phyloP scores from a whole-genome alignment of 2,113 vertebrate genomes.

The Hypomesus transpacificus region DNA sequence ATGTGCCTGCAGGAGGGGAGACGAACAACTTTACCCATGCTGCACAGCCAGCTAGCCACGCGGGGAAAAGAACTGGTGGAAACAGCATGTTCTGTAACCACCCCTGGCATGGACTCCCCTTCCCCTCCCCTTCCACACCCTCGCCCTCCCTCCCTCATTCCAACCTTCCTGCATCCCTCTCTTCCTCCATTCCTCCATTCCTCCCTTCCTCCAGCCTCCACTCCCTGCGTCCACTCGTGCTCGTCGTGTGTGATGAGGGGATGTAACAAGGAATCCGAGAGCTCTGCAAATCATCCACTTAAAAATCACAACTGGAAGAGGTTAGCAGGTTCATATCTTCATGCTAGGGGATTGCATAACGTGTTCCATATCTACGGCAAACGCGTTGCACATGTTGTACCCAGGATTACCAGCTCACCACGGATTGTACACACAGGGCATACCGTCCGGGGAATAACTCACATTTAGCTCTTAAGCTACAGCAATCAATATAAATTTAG shows the following conservation, averaged over 20 bases:
- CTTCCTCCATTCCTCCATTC: not conserved
- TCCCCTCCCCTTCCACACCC: no score
- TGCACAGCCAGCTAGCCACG: slow-evolving; percentile 10
- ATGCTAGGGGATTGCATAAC: slow-evolving; percentile 23
- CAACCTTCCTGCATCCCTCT: not conserved
- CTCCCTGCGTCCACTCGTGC: not conserved
- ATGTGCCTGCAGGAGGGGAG: slow-evolving; percentile 44
- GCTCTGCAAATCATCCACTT: slow-evolving; percentile 28
- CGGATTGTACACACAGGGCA: slow-evolving; percentile 43
- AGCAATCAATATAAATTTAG: slow-evolving; percentile 77
- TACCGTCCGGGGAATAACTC: slow-evolving; percentile 61
- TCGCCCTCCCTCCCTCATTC: not conserved
- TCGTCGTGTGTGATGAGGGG: slow-evolving; percentile 10
- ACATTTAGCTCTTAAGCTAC: slow-evolving; percentile 69
- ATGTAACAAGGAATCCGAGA: slow-evolving; percentile 8
- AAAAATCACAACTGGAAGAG: slow-evolving; percentile 14
- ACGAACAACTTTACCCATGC: slow-evolving; percentile 46
- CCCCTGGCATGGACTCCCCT: not conserved
- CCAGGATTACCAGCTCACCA: slow-evolving; percentile 58
- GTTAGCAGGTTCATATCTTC: slow-evolving; percentile 29
- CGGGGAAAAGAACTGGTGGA: slow-evolving; percentile 31
- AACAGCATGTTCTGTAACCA: slow-evolving; percentile 15
- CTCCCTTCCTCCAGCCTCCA: not conserved
- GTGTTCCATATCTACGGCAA: slow-evolving; percentile 39
- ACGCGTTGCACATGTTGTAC: slow-evolving; percentile 47